phyloP scores from a whole-genome alignment of 2,888 invertebrate species.

The Camponotus fellah region DNA sequence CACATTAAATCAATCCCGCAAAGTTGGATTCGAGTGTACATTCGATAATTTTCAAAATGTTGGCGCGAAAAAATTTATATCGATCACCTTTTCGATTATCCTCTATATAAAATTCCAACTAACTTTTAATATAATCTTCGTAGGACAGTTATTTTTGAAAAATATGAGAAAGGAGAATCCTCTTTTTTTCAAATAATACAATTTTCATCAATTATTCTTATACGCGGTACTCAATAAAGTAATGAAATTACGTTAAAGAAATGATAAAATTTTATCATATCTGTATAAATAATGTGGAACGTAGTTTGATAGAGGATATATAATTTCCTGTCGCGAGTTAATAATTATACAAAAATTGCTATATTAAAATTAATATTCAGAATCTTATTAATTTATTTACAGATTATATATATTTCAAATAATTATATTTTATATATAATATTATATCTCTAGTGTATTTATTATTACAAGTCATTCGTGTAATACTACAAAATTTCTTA shows the following conservation, averaged over 20 bases:
- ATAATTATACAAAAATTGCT: neutral
- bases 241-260: neutral
- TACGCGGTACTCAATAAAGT: neutral
- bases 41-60: conserved; percentile 8
- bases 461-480: conserved; percentile 23
- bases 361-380: neutral
- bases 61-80: neutral
- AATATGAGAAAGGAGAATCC: conserved; percentile 12
- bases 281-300: neutral
- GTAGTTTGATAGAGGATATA: neutral
- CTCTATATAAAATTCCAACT: neutral
- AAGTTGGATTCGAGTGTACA: neutral
- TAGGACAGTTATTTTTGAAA: neutral
- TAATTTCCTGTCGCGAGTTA: no score
- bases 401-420: conserved; percentile 7
- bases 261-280: conserved; percentile 7
- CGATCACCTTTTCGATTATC: neutral
- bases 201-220: neutral
- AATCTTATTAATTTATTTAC: neutral
- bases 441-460: neutral
- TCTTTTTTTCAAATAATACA: neutral
- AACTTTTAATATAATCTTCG: neutral
- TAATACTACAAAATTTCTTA: neutral
- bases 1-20: neutral
- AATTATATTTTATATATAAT: neutral